Evolutionary conservation across 2,888 invertebrate species (phyloP).

Genomic region (Parelbella ahira): DNA sequence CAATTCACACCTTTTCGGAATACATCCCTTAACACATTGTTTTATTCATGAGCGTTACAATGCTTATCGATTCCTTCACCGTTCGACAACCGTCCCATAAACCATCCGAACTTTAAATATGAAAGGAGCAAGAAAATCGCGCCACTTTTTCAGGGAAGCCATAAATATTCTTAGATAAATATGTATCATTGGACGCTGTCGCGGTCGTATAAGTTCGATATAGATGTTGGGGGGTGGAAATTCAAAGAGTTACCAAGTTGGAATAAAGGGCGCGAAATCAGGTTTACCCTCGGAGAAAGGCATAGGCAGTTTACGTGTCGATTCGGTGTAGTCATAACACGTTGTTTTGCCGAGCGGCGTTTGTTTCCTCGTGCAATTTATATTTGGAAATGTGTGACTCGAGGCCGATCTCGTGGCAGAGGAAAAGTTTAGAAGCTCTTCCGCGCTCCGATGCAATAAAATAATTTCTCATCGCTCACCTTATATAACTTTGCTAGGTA

Average conservation of each 20-base stretch:
- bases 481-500: too few species aligned
- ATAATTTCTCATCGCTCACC: too few species aligned
- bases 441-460: not conserved
- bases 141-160: constrained; percentile 52
- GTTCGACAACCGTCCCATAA: constrained; percentile 53
- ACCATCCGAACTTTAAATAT: constrained; percentile 70
- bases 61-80: constrained; percentile 47
- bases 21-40: constrained; percentile 30
- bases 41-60: constrained; percentile 42
- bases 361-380: constrained; percentile 3
- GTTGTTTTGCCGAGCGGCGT: constrained; percentile 14
- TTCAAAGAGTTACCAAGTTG: constrained; percentile 58
- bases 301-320: constrained; percentile 37
- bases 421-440: constrained; percentile 4
- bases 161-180: constrained; percentile 78
- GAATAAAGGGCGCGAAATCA: constrained; percentile 12
- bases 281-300: constrained; percentile 16
- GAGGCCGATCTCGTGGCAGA: not conserved
- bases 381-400: constrained; percentile 10
- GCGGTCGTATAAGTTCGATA: constrained; percentile 47
- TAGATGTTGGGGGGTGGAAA: constrained; percentile 37
- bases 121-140: constrained; percentile 59
- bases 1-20: too few species aligned
- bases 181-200: constrained; percentile 73
- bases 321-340: constrained; percentile 44